Conservation (phyloP, 2,888 invertebrate species). For the Halocaridina rubra region DNA sequence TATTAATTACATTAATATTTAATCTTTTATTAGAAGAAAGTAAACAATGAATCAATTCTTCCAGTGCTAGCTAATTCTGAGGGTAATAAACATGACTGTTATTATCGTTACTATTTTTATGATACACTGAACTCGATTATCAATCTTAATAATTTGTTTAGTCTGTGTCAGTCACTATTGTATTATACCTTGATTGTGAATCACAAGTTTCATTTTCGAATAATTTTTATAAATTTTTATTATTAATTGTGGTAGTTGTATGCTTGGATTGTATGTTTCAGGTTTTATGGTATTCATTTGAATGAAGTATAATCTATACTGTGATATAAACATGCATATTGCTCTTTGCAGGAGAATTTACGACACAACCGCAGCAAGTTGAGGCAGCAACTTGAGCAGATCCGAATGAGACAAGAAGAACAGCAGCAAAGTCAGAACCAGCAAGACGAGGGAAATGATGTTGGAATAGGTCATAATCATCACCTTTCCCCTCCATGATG, state of each 20-base stretch:
- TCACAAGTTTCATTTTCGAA: neutral
- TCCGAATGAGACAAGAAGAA: slow-evolving; percentile 22
- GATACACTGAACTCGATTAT: too few species aligned
- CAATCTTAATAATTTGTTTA: too few species aligned
- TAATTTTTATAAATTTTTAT: neutral
- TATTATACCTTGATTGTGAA: too few species aligned
- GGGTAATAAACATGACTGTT: too few species aligned
- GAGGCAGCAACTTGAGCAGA: slow-evolving; percentile 54
- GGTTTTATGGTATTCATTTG: neutral
- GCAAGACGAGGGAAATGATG: slow-evolving; percentile 39
- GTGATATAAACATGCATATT: neutral
- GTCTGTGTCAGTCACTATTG: too few species aligned
- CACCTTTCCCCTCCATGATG: slow-evolving; percentile 26
- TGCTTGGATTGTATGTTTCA: neutral
- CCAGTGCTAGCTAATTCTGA: too few species aligned
- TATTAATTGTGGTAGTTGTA: neutral
- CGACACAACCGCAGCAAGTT: slow-evolving; percentile 38
- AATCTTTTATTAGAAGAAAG: too few species aligned
- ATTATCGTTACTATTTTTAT: too few species aligned
- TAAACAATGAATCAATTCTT: too few species aligned
- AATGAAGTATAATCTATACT: neutral
- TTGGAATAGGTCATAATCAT: neutral
- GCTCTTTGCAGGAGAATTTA: slow-evolving; percentile 31
- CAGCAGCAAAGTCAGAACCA: slow-evolving; percentile 31
- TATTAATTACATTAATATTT: too few species aligned